Conservation (phyloP, 2,888 invertebrate genomes). For the Drosophila kuntzei region DNA sequence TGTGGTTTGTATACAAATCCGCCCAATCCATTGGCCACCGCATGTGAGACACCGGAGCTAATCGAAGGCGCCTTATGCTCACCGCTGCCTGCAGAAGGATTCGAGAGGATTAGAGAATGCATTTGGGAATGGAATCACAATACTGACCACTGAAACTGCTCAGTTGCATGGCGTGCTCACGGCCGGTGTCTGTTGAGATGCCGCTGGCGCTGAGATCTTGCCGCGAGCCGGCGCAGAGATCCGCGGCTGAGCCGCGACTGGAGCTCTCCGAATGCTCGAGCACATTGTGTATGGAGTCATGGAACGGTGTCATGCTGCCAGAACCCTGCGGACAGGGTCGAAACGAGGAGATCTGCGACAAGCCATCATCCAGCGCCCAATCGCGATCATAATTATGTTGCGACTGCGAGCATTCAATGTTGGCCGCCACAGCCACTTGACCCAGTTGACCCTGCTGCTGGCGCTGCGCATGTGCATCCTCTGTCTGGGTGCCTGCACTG, state of each 20-base stretch:
- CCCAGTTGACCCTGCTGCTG: constrained; percentile 69
- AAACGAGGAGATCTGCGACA: constrained; percentile 85
- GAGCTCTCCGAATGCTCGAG: constrained; percentile 84
- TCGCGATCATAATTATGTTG: constrained; percentile 86
- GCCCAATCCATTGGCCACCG: constrained; percentile 82
- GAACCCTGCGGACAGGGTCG: constrained; percentile 86
- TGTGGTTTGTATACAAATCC: constrained; percentile 83
- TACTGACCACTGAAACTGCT: constrained; percentile 83
- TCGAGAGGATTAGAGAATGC: background rate
- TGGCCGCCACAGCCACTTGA: constrained; percentile 87
- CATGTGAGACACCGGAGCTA: constrained; percentile 83
- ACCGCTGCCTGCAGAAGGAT: constrained; percentile 77
- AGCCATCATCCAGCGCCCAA: constrained; percentile 85
- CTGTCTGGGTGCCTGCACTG: constrained; percentile 73
- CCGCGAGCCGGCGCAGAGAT: constrained; percentile 82
- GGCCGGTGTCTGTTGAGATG: constrained; percentile 80
- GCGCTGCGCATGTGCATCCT: constrained; percentile 76
- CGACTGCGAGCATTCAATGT: constrained; percentile 87
- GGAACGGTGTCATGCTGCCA: constrained; percentile 86
- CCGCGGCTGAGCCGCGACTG: constrained; percentile 84
- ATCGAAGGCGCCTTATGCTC: constrained; percentile 83
- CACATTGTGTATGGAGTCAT: constrained; percentile 85
- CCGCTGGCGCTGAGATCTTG: constrained; percentile 84
- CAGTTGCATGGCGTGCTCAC: constrained; percentile 80
- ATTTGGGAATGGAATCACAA: background rate